A percentile compares a stretch with the other conserved stretches of the same genome.
phyloP scores from a whole-genome alignment of 2,888 invertebrate genomes.

The Nemotelus nigrinus region DNA sequence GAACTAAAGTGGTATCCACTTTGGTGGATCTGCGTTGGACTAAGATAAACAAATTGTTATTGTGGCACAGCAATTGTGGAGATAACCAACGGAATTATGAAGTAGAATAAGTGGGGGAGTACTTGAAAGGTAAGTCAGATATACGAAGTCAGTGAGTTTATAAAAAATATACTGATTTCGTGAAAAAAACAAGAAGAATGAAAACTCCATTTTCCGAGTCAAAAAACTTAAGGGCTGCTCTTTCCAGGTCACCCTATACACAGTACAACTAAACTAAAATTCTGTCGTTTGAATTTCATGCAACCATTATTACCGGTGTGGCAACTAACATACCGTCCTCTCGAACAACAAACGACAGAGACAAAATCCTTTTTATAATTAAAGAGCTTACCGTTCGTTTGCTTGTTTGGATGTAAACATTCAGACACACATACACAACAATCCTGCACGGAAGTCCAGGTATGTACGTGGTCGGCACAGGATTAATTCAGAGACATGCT shows the following conservation, averaged over 20 bases:
- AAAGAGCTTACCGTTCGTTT: slow-evolving; percentile 6
- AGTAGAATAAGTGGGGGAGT: not conserved
- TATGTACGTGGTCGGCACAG: not conserved
- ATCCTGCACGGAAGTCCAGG: not conserved
- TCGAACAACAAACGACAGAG: not conserved
- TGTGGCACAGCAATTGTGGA: slow-evolving; percentile 30
- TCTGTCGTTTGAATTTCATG: too few species aligned
- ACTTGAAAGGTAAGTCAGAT: slow-evolving; percentile 23
- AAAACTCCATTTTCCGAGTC: too few species aligned
- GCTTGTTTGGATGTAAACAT: not conserved
- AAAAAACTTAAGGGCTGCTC: too few species aligned
- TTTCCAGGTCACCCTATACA: too few species aligned
- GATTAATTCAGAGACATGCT: slow-evolving; percentile 39
- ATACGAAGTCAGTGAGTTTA: not conserved
- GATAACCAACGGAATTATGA: slow-evolving; percentile 24
- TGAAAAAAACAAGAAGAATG: too few species aligned
- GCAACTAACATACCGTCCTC: not conserved
- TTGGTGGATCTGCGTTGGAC: slow-evolving; percentile 14
- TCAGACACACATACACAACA: too few species aligned
- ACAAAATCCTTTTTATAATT: slow-evolving; percentile 19
- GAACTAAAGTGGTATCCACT: slow-evolving; percentile 28
- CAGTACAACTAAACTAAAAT: too few species aligned
- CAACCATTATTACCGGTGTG: too few species aligned
- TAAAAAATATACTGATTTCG: too few species aligned
- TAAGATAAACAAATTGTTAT: slow-evolving; percentile 38